Percentiles rank a stretch among this genome's conserved stretches.
Conservation (phyloP, 1,140 invertebrate genomes). For the Drosophila sp. region DNA sequence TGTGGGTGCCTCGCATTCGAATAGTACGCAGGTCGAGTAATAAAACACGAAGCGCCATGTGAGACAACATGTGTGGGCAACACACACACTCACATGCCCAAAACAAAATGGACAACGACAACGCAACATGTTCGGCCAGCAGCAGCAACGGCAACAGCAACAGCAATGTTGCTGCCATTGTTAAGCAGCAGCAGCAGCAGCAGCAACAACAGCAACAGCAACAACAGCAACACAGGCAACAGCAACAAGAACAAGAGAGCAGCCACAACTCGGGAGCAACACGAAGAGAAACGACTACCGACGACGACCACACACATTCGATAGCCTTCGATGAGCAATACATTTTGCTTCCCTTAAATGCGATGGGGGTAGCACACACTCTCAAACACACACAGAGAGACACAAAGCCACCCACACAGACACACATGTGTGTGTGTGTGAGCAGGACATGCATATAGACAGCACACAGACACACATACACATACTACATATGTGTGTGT, state of each 20-base stretch:
- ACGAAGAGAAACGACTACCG: conserved; percentile 19
- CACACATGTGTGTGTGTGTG: conserved; percentile 40
- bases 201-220: conserved; percentile 11
- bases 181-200: conserved; percentile 48
- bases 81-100: conserved; percentile 44
- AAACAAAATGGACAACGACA: conserved; percentile 62
- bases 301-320: conserved; percentile 69
- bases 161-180: conserved; percentile 39
- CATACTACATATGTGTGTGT: conserved; percentile 19
- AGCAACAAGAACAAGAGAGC: conserved; percentile 23
- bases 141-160: conserved; percentile 11
- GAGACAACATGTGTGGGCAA: conserved; percentile 62
- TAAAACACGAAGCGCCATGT: conserved; percentile 74
- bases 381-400: conserved; percentile 4
- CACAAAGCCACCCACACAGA: conserved; percentile 16
- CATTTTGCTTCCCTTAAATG: conserved; percentile 80
- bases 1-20: conserved; percentile 49
- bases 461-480: conserved; percentile 31
- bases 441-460: conserved; percentile 62
- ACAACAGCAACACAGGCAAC: conserved; percentile 15
- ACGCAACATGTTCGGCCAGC: conserved; percentile 80
- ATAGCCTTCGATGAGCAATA: conserved; percentile 83
- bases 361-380: conserved; percentile 47
- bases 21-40: conserved; percentile 79
- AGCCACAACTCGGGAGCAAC: conserved; percentile 14